Base-by-base conservation (phyloP, 2,888 invertebrate species). In the Pocota personata region DNA sequence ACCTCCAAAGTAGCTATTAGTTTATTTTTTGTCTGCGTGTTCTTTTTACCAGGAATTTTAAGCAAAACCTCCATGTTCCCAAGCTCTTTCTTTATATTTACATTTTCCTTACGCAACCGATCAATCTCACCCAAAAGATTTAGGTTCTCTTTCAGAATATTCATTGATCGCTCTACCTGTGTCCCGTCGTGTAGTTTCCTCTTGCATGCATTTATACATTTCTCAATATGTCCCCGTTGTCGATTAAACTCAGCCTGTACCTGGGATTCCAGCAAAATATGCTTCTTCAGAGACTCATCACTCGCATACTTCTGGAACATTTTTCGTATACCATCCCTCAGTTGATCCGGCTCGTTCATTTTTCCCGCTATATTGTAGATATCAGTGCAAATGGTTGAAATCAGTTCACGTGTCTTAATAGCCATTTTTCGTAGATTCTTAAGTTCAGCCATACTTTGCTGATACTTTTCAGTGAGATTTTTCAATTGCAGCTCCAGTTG, bases 141-240 rank as follows among this genome's bases (percentile, higher is more conserved):
- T 35, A 96, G 94, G 91, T 98, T 98, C 90, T 98, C 97, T 93
- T 94, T 94, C 93, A 96, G 95, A 73, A 96, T 94, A 24, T 46
- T 46, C 14, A 1, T 89, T 94, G 94, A 77, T 94, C 88, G 55
- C 88, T 91, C 71, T 89, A 89, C 19, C 82, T 89, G 40, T 88
- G 88, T 7, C 88, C 87, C 2, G 69, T 87, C 57, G 88, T 88
- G 40, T 12, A 76, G 14, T 16, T 76, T 60, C 0, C 27, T 27
- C 19, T 82, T 76, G 32, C 32, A 82, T 1, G 16, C 66, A 0
- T 1, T 14, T 52, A 86, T 82, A 6, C 55, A 50, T 10, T 82
- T 88, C 89, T 98, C 98, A 32, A 98, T 93, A 90, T 97, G 96
- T 87, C 96, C 96, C 40, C 97, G 93, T 90, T 98, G 98, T 0